Evolutionary conservation across 2,113 vertebrate genomes (phyloP), one percentile per base, ranked within the genome.

Genomic region (Ictidomys tridecemlineatus): DNA sequence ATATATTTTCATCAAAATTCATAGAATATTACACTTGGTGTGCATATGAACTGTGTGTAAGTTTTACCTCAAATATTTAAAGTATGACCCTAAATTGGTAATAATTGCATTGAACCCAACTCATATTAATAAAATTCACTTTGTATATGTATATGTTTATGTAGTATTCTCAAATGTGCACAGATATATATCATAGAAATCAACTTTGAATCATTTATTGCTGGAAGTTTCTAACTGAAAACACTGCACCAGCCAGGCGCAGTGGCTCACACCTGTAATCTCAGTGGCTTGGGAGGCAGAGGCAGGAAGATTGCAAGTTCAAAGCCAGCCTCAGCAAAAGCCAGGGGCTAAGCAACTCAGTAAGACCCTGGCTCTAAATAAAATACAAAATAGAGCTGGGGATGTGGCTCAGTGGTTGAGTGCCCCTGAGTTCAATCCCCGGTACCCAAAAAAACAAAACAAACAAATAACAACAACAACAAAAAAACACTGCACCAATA

Each of bases 1-100:
- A 82, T 91, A 77, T 48, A 65, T 42, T 39, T 96, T 89, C 76
- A 84, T 86, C 37, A 96, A 92, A 91, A 69, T 93, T 51, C 69
- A 87, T 74, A 72, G 65, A 58, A 1, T 69, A 73, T 70, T 92
- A 78, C 0, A 48, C 51, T 61, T 85, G 80, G 72, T 37, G 18
- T 48, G 5, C n/a, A 74, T 26, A 77, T 89, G 48, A 85, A 72
- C 22, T 82, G 12, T 10, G 53, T 67, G 5, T 79, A 61, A 83
- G 74, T 89, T 87, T 86, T 63, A 89, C 48, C 65, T 58, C 30
- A 67, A 5, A 79, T 92, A 39, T 85, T 93, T 69, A 30, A 86
- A 89, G 7, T 20, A 58, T 37, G 14, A 0, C 14, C 34, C 61
- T 85, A 93, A 91, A 72, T 79, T 84, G 28, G 1, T 79, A 63